Base-by-base conservation (phyloP, 2,797 vertebrate genomes). In the Morus bassanus region DNA sequence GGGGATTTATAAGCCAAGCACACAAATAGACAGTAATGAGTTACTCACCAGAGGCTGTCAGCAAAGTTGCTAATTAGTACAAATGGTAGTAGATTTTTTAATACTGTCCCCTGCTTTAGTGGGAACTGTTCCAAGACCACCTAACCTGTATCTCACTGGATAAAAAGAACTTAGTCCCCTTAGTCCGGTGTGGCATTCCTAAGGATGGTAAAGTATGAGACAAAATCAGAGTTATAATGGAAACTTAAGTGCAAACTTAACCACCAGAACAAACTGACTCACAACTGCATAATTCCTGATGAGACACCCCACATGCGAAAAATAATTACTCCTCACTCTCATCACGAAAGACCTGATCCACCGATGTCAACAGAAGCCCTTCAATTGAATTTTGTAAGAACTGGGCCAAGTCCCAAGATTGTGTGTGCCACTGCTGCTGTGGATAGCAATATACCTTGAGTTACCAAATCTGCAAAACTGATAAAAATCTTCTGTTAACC, bases 11-110 rank as follows among this genome's bases (percentile, higher is more conserved):
- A 96, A 96, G 95, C 92, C 95, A 97, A 88, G 92, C 91, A 73
- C 96, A 97, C 97, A 97, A 97, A 96, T 95, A 95, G 97, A 97
- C 91, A 96, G 93, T 97, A 96, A 95, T 97, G 94, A 97, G 94
- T 97, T 97, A 96, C 94, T 93, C 95, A 96, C 91, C 85, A 97
- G 95, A 97, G 94, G 93, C 95, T 97, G 93, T 95, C 97, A 96
- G 94, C 82, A 96, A 96, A 97, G 96, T 97, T 94, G 83, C 93
- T 97, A 97, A 97, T 97, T 97, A 97, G 94, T 96, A 96, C 89
- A 96, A 97, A 96, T 94, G 93, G 76, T 70, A 92, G 96, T 90
- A 77, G 91, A 91, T 94, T 94, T 94, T 94, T 82, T 84, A 96
- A 94, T 37, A 56, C 88, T 92, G 93, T 96, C 89, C 95, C 94